Percentiles rank a stretch among this genome's conserved stretches.
phyloP scores from a whole-genome alignment of 2,888 invertebrate species.

The Tetragnatha montana region DNA sequence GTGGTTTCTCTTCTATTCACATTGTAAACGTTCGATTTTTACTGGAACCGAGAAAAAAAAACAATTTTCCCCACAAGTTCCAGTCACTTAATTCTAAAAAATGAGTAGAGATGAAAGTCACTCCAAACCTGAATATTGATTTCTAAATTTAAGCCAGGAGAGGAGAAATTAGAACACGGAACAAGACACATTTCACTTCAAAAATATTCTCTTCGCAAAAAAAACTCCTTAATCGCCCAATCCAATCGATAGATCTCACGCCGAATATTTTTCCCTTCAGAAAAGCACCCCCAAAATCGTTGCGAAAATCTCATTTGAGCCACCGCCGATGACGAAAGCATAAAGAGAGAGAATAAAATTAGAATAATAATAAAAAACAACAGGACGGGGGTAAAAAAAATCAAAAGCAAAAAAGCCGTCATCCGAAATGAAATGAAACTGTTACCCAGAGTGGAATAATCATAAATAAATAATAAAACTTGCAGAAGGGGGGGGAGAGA shows the following conservation, averaged over 20 bases:
- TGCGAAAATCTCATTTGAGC: constrained; percentile 41
- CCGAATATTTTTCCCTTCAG: not conserved
- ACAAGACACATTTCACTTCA: not conserved
- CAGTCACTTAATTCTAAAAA: too few species aligned
- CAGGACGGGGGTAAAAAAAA: not conserved
- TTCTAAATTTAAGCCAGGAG: not conserved
- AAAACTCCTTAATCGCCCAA: constrained; percentile 9
- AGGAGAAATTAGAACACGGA: not conserved
- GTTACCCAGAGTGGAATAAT: constrained; percentile 38
- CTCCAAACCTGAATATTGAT: not conserved
- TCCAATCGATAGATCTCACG: constrained; percentile 11
- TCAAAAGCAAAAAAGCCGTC: not conserved
- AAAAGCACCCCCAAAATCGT: constrained; percentile 36
- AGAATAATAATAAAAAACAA: constrained; percentile 27
- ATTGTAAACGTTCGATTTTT: too few species aligned
- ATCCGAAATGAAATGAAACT: constrained; percentile 52
- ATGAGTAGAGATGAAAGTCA: not conserved
- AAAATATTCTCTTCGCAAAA: not conserved
- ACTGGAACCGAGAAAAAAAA: too few species aligned
- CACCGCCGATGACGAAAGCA: constrained; percentile 15
- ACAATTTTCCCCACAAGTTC: too few species aligned
- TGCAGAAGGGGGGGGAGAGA: not conserved
- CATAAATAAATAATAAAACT: constrained; percentile 52
- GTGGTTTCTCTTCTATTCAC: too few species aligned
- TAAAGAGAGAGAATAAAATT: constrained; percentile 16